A percentile compares a stretch with the other conserved stretches of the same genome.
These are phyloP conservation scores for Menidia beryllina DNA, from an alignment of 2,113 vertebrate species.

Conservation along the genomic window DNA sequence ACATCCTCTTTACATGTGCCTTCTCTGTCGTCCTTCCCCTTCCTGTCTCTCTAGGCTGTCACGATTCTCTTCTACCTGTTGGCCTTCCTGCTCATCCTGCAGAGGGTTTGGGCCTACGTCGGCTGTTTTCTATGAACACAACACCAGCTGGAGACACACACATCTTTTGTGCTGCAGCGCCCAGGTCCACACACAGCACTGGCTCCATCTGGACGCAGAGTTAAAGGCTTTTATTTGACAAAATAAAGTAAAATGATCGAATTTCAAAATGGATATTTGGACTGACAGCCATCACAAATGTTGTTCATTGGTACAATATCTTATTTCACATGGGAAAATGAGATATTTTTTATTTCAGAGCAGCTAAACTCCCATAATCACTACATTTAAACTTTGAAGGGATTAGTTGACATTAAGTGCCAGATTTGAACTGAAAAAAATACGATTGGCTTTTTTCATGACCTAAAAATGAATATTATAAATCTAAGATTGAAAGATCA, in stretches of 20 bases:
- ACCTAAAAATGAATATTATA: too few species aligned
- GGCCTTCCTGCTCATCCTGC: conserved; percentile 73
- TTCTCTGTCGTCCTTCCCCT: too few species aligned
- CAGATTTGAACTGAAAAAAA: too few species aligned
- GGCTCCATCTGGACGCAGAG: background rate
- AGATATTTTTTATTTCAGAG: too few species aligned
- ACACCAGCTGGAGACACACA: conserved; percentile 25
- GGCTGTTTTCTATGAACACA: conserved; percentile 66
- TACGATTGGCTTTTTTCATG: too few species aligned
- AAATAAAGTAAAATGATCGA: background rate
- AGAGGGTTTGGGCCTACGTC: conserved; percentile 68
- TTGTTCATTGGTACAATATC: background rate
- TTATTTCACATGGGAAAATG: too few species aligned
- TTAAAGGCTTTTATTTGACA: background rate
- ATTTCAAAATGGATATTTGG: background rate
- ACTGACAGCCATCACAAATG: background rate
- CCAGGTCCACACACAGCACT: conserved; percentile 51
- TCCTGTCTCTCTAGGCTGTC: conserved; percentile 56
- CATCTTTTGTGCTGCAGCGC: conserved; percentile 27
- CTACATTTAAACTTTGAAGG: too few species aligned
- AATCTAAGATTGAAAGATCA: too few species aligned
- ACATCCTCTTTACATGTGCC: too few species aligned
- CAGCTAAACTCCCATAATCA: too few species aligned
- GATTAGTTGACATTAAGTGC: too few species aligned
- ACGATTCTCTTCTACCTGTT: conserved; percentile 73